phyloP scores from a whole-genome alignment of 2,888 invertebrate genomes.

The Drosophila macrothrix region DNA sequence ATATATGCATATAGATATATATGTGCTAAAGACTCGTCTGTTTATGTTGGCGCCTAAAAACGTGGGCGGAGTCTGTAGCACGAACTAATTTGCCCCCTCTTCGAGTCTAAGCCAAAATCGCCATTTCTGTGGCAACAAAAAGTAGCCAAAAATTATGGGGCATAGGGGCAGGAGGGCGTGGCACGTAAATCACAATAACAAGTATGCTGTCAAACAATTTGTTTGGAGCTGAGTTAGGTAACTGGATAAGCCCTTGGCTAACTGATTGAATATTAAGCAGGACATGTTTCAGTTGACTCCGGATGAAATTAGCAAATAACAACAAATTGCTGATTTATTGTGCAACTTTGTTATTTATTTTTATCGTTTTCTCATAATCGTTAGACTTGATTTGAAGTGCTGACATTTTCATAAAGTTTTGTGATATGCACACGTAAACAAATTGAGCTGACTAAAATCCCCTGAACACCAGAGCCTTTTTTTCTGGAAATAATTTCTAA shows the following conservation, averaged over 20 bases:
- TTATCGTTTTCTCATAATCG: background rate
- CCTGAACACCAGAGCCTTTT: background rate
- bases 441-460: background rate
- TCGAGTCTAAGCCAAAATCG: constrained; percentile 53
- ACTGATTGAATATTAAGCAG: constrained; percentile 27
- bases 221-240: constrained; percentile 20
- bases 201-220: constrained; percentile 51
- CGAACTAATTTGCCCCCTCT: constrained; percentile 58
- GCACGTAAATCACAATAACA: constrained; percentile 45
- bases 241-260: constrained; percentile 7
- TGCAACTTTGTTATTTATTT: background rate
- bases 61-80: constrained; percentile 42
- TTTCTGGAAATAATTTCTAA: no score
- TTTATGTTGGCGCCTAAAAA: constrained; percentile 37
- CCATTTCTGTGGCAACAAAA: constrained; percentile 30
- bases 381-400: background rate
- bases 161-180: background rate
- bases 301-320: background rate
- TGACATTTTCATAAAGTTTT: background rate
- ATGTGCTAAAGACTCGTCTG: constrained; percentile 14
- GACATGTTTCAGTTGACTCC: background rate
- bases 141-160: constrained; percentile 7
- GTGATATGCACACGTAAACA: background rate
- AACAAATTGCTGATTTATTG: background rate
- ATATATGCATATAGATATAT: background rate